Evolutionary conservation across 1,140 invertebrate genomes (phyloP), one percentile per base, ranked within the genome.

Genomic region (Caenorhabditis briggsae): DNA sequence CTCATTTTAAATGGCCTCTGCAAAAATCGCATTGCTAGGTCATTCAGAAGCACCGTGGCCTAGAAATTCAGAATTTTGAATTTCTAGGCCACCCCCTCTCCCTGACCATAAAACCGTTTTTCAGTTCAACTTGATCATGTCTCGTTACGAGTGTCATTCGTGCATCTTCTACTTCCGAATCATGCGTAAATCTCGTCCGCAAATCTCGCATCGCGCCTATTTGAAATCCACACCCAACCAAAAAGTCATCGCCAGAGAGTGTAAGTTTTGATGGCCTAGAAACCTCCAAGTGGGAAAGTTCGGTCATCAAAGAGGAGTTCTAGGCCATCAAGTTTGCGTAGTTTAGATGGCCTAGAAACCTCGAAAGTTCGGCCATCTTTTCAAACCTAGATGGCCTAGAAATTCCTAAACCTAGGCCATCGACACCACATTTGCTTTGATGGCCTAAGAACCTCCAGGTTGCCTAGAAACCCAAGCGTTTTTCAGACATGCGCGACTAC

Each of bases 101-200:
- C n/a, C n/a, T n/a, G n/a, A n/a, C n/a, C n/a, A n/a, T n/a, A n/a
- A n/a, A n/a, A n/a, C n/a, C n/a, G n/a, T n/a, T n/a, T 78, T 78
- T 25, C 20, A 78, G 70, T 46, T 50, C 6, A 78, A 78, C 14
- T 11, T 6, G 1, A n/a, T 78, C 7, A 50, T 78, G 46, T 6
- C 8, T 14, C 70, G 70, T n/a, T n/a, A 50, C 70, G 70, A 78
- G 23, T 78, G 70, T 16, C 43, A 53, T 18, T 46, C 70, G 11
- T 78, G 70, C 14, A 78, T 50, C 2, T 46, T 78, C 46, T 78
- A 50, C 23, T 78, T 78, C 46, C 43, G 33, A 11, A 12, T 78
- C 46, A 78, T 78, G 70, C 70, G 70, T 12, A 33, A 5, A 7
- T 33, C 70, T 18, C 70, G 70, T 23, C 70, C 70, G 0, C 50